Percentiles rank a stretch among this genome's conserved stretches.
Conservation (phyloP, 2,888 invertebrate species). For the Drosophila limbata region DNA sequence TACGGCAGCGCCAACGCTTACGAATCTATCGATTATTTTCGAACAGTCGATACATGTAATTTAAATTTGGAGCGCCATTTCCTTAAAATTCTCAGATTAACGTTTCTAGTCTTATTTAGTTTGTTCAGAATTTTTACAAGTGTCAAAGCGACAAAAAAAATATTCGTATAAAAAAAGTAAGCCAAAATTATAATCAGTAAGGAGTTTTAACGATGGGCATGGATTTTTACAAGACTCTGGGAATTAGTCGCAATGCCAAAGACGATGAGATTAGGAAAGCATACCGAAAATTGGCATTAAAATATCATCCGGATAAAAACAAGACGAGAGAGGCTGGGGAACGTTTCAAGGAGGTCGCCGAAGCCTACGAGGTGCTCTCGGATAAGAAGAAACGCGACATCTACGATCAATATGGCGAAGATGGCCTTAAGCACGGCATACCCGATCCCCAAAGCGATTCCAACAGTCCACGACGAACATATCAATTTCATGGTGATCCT, state of each 20-base stretch:
- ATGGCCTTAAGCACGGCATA: slow-evolving; percentile 93
- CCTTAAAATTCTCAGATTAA: background rate
- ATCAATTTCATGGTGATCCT: slow-evolving; percentile 97
- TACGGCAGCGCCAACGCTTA: background rate
- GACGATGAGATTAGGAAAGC: slow-evolving; percentile 99
- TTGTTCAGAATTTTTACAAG: background rate
- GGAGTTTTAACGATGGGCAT: slow-evolving; percentile 91
- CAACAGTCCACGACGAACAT: slow-evolving; percentile 85
- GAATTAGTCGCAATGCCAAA: slow-evolving; percentile 92
- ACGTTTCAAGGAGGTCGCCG: slow-evolving; percentile 97
- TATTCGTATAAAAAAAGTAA: background rate
- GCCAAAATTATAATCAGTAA: background rate
- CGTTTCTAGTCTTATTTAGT: background rate
- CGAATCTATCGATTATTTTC: background rate
- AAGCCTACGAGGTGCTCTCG: slow-evolving; percentile 98
- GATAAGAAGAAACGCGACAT: slow-evolving; percentile 98
- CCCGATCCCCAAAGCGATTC: slow-evolving; percentile 87
- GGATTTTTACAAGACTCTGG: slow-evolving; percentile 98
- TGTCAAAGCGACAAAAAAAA: slow-evolving; percentile 4
- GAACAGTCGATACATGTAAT: background rate
- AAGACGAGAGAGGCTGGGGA: slow-evolving; percentile 97
- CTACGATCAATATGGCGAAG: slow-evolving; percentile 96
- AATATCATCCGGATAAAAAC: slow-evolving; percentile 99
- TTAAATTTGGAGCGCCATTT: background rate
- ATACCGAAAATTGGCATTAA: slow-evolving; percentile 96